Base-by-base conservation (phyloP, 1,140 invertebrate genomes). In the Lucilia cuprina region DNA sequence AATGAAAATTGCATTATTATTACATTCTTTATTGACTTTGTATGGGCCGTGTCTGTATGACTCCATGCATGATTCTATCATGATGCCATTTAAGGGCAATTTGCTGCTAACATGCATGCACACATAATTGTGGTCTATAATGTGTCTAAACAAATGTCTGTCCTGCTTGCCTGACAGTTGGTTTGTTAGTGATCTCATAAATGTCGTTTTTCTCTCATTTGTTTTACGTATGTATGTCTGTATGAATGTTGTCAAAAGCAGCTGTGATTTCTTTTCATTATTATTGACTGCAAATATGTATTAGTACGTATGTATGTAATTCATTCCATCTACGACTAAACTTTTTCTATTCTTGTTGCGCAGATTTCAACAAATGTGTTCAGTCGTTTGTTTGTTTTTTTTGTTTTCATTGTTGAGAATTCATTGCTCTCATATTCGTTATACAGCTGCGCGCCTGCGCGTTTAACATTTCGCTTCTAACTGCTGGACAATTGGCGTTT, bases 31-130 rank as follows among this genome's bases (percentile, higher is more conserved):
- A 49, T 49, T 49, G 49, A 12, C 13, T 49, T 30, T 30, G 25
- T 49, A 49, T 49, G 9, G 25, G 49, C 49, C 13, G 49, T 55
- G 12, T 5, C 50, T 55, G 50, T 21, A 9, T 70, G 65, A 7
- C 65, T 70, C 5, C 50, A 14, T 55, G 60, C 60, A 70, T 21
- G 65, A 70, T 70, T 70, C 65, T 70, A 70, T 21, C 65, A 10
- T 70, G 65, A 21, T 70, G n/a, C 65, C 65, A 70, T 70, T 70
- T 70, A 70, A 70, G 65, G 65, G 65, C 65, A 70, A 70, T 70
- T 70, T 70, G 65, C 65, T 70, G 65, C 65, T 70, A 21, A 70
- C 65, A 70, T 70, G 55, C 55, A 60, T 60, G 14, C 55, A 70
- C 65, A 70, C 65, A 70, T 70, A 70, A 70, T 70, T 70, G 65